phyloP scores from a whole-genome alignment of 2,113 vertebrate genomes.

The Datnioides undecimradiatus region DNA sequence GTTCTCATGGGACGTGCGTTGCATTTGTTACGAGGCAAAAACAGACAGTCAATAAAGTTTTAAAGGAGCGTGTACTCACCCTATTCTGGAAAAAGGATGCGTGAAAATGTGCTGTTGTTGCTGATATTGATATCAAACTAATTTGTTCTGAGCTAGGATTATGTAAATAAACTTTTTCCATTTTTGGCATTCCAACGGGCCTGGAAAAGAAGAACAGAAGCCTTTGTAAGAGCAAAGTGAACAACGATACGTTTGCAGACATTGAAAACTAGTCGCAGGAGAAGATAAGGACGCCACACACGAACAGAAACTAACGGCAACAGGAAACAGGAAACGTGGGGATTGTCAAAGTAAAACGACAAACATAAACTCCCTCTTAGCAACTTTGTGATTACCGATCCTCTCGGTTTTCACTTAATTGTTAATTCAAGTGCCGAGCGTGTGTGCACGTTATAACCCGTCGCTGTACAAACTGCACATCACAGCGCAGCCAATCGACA shows the following conservation, averaged over 20 bases:
- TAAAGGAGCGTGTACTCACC: conserved; percentile 85
- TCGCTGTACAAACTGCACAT: not conserved
- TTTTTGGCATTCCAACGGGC: conserved; percentile 99
- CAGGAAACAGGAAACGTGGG: not conserved
- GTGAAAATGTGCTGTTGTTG: conserved; percentile 99
- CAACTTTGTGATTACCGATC: not conserved
- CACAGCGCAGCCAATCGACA: not conserved
- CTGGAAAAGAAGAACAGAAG: conserved; percentile 75
- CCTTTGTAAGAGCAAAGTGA: not conserved
- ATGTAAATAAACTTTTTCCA: conserved; percentile 99
- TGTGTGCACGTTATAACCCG: conserved; percentile 6
- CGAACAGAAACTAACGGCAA: not conserved
- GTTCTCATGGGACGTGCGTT: not conserved
- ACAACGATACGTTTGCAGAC: not conserved
- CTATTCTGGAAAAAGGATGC: conserved; percentile 99
- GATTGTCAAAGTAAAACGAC: not conserved
- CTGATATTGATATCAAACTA: conserved; percentile 99
- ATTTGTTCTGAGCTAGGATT: conserved; percentile 99
- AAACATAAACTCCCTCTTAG: not conserved
- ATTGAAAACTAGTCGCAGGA: not conserved
- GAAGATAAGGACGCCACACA: not conserved
- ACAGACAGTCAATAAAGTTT: too few relatives aligned
- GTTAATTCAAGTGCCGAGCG: not conserved
- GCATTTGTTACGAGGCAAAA: not conserved
- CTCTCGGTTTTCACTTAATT: not conserved